Percentiles rank a stretch among this genome's conserved stretches.
phyloP scores from a whole-genome alignment of 2,113 vertebrate genomes.

The Macquaria ambigua region DNA sequence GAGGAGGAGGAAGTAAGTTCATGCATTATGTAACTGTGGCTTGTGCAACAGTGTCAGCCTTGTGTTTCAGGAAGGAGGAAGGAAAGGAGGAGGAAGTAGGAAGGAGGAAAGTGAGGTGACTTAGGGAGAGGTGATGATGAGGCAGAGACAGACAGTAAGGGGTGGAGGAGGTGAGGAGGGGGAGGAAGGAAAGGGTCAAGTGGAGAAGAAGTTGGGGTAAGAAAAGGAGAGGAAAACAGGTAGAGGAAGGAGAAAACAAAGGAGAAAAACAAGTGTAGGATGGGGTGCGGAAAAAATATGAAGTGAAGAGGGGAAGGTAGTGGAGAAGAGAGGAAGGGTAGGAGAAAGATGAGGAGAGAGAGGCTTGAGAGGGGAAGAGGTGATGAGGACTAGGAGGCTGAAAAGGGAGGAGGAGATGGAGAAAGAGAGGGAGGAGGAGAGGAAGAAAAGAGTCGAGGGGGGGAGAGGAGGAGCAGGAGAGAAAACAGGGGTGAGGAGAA shows the following conservation, averaged over 20 bases:
- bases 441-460: no score
- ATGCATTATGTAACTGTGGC: constrained; percentile 57
- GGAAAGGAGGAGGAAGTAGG: background rate
- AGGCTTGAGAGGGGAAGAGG: no score
- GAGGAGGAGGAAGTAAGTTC: constrained; percentile 39
- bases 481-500: no score
- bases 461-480: no score
- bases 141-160: background rate
- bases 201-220: background rate
- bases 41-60: constrained; percentile 14
- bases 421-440: no score
- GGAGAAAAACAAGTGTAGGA: background rate
- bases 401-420: no score
- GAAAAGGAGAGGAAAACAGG: background rate
- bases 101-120: background rate
- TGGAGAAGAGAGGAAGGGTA: background rate
- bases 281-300: background rate
- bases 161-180: background rate
- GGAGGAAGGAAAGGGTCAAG: background rate
- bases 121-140: background rate
- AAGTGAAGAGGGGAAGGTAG: background rate
- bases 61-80: constrained; percentile 16
- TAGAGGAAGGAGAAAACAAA: background rate
- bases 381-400: no score
- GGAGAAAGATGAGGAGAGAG: background rate